Base-by-base conservation (phyloP, 2,888 invertebrate genomes). In the Rhogogaster chlorosoma region DNA sequence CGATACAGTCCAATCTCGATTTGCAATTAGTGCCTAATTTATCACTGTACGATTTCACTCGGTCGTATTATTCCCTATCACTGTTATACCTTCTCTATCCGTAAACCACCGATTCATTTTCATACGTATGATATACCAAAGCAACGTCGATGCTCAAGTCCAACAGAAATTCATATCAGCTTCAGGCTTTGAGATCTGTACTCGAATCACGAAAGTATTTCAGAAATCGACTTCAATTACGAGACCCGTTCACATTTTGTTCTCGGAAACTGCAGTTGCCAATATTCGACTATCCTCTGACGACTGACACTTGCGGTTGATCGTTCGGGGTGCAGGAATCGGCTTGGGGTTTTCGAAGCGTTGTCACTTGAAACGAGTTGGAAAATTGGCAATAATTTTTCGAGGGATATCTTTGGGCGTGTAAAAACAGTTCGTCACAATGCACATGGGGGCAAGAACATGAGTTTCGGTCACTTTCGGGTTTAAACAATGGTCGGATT, bases 1-100 rank as follows among this genome's bases (percentile, higher is more conserved):
- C 67, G 67, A 42, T 42, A 42, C 10, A 38, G 42, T 73, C 18
- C n/a, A 42, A 73, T 42, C 38, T 73, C 7, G 36, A 42, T n/a
- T 42, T 22, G 42, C 73, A 73, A 73, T 73, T 73, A 73, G 73
- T 73, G 22, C 5, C 42, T 26, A 42, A 73, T 73, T 73, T 73
- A 73, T 73, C 73, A 42, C 73, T 73, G 42, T 29, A 42, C 38
- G 73, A 22, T 42, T 38, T 42, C 42, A 73, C 38, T 73, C 42
- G 42, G 42, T 73, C 42, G 42, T 42, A 18, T 73, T 73, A 42
- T 67, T 67, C 22, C 22, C n/a, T 22, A 73, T 73, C 73, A 73
- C 73, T 73, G 26, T 22, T 42, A 12, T 26, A 22, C 1, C 7
- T 73, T 22, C 22, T 42, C 42, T 73, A 22, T 42, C 26, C 22